phyloP scores from a whole-genome alignment of 2,113 vertebrate species.

The Colossoma macropomum region DNA sequence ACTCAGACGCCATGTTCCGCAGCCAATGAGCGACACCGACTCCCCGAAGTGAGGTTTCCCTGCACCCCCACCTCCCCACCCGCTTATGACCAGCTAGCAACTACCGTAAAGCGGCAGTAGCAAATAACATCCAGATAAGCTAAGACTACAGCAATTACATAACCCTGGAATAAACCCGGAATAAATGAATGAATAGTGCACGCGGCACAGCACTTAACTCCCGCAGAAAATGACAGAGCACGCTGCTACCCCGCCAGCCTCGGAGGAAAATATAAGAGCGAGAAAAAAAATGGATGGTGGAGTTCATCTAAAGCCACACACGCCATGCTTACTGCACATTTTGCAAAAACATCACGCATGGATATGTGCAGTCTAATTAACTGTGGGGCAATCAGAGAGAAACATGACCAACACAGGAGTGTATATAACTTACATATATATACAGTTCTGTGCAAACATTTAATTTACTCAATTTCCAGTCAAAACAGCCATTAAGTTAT shows the following conservation, averaged over 20 bases:
- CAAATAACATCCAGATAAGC: neutral
- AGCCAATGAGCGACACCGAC: slow-evolving; percentile 15
- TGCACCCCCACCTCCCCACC: neutral
- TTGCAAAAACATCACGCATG: slow-evolving; percentile 2
- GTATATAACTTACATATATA: neutral
- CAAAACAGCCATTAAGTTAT: too few relatives aligned
- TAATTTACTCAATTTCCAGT: too few relatives aligned
- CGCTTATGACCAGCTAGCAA: slow-evolving; percentile 20
- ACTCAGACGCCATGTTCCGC: slow-evolving; percentile 19
- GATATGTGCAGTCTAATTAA: neutral
- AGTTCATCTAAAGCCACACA: slow-evolving; percentile 9
- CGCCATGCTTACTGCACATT: slow-evolving; percentile 23
- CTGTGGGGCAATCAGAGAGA: neutral
- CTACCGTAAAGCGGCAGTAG: slow-evolving; percentile 4
- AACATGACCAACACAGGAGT: neutral
- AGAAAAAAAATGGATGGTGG: slow-evolving; percentile 5
- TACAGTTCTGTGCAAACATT: neutral
- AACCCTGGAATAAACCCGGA: slow-evolving; percentile 62
- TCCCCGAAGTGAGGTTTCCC: slow-evolving; percentile 40
- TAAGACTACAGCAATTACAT: slow-evolving; percentile 57
- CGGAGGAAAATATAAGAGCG: slow-evolving; percentile 43
- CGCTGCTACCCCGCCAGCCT: slow-evolving; percentile 58
- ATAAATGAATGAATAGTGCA: slow-evolving; percentile 55
- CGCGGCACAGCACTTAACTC: slow-evolving; percentile 61
- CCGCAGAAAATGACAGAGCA: slow-evolving; percentile 66